Evolutionary conservation across 2,113 vertebrate genomes (phyloP), one percentile per base, ranked within the genome.

Genomic region (Erpornis zantholeuca): DNA sequence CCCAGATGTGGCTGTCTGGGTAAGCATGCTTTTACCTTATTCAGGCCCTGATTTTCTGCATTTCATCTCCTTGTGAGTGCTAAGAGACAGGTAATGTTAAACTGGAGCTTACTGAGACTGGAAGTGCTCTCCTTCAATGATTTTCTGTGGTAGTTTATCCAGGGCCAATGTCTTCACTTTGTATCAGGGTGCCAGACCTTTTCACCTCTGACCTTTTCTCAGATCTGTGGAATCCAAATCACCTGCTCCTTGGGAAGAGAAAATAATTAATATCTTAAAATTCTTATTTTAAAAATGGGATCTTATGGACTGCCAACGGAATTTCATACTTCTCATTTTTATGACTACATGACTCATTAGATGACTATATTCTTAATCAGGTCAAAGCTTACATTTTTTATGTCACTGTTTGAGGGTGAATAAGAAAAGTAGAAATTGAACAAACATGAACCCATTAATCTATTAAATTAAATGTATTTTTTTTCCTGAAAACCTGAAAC

Each of bases 71-170:
- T 56, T 63, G 0, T 10, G 22, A 84, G 3, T 27, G 20, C 31
- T 57, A 40, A 61, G 45, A 52, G 36, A 65, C 82, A 68, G 7
- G 11, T 15, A 45, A 16, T 13, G 38, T 45, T 35, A 61, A 36
- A 35, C n/a, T 36, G 2, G 1, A 65, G 18, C 2, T 70, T n/a
- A 29, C 21, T 0, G 0, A 69, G 50, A 7, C 14, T 40, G 14
- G 20, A 56, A 60, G 6, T 20, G 4, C 6, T 25, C 11, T 78
- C 60, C 24, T 27, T 36, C 18, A 44, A 3, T 4, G 12, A 12
- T 28, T 20, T 81, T 50, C 50, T 59, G 14, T 9, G 16, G 35
- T 10, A 52, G 16, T 6, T 73, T 59, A 38, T 42, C n/a, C 35
- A 44, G 7, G 17, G 10, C 9, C 71, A 33, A 7, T 27, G 3